A percentile compares a stretch with the other conserved stretches of the same genome.
These are phyloP conservation scores for Melieria omissa DNA, from an alignment of 2,888 invertebrate genomes.

Conservation along the genomic window DNA sequence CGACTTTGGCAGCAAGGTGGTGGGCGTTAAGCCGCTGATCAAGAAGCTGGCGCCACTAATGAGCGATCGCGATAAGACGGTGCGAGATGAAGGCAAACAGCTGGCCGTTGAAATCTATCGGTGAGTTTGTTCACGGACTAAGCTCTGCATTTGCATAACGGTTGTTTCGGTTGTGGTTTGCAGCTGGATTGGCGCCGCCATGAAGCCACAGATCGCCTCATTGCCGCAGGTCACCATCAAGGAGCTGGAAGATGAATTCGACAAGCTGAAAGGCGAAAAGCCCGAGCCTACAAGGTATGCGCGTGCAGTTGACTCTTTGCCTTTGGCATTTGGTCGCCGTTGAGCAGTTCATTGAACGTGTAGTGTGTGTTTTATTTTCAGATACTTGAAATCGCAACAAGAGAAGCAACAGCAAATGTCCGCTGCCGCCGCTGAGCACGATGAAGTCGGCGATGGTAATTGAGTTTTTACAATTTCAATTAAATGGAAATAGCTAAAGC, in stretches of 20 bases:
- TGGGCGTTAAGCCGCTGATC: constrained; percentile 87
- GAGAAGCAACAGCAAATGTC: constrained; percentile 63
- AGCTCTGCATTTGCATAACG: background rate
- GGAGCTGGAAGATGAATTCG: constrained; percentile 90
- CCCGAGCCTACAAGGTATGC: constrained; percentile 61
- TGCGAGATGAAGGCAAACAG: constrained; percentile 91
- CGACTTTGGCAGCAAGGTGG: constrained; percentile 92
- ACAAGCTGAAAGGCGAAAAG: constrained; percentile 71
- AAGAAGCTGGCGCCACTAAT: constrained; percentile 87
- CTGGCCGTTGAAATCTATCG: constrained; percentile 93
- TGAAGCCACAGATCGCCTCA: constrained; percentile 85
- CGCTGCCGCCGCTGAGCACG: constrained; percentile 67
- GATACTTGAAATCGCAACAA: constrained; percentile 66
- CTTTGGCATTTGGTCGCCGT: background rate
- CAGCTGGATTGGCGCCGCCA: constrained; percentile 86
- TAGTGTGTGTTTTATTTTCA: constrained; percentile 36
- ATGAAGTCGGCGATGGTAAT: constrained; percentile 63
- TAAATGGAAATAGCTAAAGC: too few relatives aligned
- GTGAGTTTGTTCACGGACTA: constrained; percentile 62
- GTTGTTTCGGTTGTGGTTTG: constrained; percentile 30
- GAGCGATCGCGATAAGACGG: constrained; percentile 90
- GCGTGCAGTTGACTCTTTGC: background rate
- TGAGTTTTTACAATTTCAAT: too few relatives aligned
- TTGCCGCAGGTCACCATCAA: constrained; percentile 91
- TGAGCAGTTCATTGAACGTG: background rate